Conservation (phyloP, 2,113 vertebrate species). For the Sceloporus tristichus region DNA sequence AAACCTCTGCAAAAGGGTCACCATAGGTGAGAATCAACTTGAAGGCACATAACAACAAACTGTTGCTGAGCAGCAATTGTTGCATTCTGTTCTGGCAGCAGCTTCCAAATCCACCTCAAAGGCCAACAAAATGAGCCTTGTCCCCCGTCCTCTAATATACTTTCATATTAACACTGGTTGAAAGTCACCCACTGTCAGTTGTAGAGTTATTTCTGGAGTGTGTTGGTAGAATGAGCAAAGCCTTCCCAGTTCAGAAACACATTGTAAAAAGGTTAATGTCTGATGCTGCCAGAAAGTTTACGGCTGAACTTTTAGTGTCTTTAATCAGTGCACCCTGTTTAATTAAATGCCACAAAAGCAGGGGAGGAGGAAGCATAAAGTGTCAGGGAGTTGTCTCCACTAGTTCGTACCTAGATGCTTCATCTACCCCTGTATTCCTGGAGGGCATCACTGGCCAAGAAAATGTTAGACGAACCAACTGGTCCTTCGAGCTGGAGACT, state of each 20-base stretch:
- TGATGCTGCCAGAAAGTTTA: slow-evolving; percentile 37
- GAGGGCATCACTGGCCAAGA: not conserved
- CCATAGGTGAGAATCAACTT: too few species aligned
- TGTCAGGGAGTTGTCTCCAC: slow-evolving; percentile 29
- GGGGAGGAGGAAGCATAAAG: not conserved
- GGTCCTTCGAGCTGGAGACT: not conserved
- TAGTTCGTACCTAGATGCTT: not conserved
- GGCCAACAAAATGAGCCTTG: not conserved
- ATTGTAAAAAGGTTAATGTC: slow-evolving; percentile 56
- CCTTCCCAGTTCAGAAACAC: slow-evolving; percentile 29
- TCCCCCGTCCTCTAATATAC: not conserved
- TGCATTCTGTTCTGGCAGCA: too few species aligned
- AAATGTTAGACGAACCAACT: rapidly evolving
- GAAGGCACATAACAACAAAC: too few species aligned
- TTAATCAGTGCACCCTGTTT: not conserved
- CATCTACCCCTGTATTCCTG: not conserved
- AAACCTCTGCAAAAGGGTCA: too few species aligned
- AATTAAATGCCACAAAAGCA: slow-evolving; percentile 48
- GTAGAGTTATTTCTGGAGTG: not conserved
- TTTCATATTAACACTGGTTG: rapidly evolving
- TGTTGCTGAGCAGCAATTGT: not conserved
- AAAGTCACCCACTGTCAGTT: not conserved
- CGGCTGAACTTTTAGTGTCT: slow-evolving; percentile 45
- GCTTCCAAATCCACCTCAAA: not conserved
- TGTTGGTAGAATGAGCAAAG: slow-evolving; percentile 29